phyloP scores from a whole-genome alignment of 1,140 invertebrate species.

The Panagrolaimus sp. region DNA sequence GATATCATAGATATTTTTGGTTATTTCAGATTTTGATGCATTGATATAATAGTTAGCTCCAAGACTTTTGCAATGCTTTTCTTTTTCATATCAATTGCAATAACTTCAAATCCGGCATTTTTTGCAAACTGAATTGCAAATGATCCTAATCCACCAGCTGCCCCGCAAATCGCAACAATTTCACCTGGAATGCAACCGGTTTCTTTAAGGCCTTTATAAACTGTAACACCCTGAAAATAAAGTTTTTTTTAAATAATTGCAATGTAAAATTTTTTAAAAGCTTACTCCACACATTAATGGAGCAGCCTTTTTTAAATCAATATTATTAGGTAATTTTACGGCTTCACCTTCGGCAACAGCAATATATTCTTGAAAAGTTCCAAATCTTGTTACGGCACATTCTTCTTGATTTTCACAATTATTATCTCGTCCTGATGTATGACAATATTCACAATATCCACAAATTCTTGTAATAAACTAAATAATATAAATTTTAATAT shows the following conservation, averaged over 20 bases:
- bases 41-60: constrained; percentile 32
- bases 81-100: constrained; percentile 30
- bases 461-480: constrained; percentile 20
- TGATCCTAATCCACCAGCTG: constrained; percentile 34
- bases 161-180: constrained; percentile 29
- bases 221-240: constrained; percentile 26
- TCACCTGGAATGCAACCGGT: constrained; percentile 25
- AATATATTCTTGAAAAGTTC: constrained; percentile 34
- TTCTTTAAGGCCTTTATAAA: constrained; percentile 32
- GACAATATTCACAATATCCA: constrained; percentile 20
- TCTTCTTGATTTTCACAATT: constrained; percentile 16
- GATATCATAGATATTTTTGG: constrained; percentile 10
- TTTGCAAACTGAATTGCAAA: constrained; percentile 35
- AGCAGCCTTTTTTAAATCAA: constrained; percentile 24
- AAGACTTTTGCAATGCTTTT: constrained; percentile 25
- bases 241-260: background rate
- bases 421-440: constrained; percentile 12
- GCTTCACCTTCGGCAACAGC: constrained; percentile 20
- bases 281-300: constrained; percentile 32
- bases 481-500: constrained; percentile 2
- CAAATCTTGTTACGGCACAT: constrained; percentile 22
- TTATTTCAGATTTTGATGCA: background rate
- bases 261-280: background rate
- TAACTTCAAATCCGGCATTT: constrained; percentile 30
- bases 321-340: constrained; percentile 20